A percentile compares a stretch with the other conserved stretches of the same genome.
Conservation (phyloP, 2,888 invertebrate genomes). For the Yponomeuta evonymella region DNA sequence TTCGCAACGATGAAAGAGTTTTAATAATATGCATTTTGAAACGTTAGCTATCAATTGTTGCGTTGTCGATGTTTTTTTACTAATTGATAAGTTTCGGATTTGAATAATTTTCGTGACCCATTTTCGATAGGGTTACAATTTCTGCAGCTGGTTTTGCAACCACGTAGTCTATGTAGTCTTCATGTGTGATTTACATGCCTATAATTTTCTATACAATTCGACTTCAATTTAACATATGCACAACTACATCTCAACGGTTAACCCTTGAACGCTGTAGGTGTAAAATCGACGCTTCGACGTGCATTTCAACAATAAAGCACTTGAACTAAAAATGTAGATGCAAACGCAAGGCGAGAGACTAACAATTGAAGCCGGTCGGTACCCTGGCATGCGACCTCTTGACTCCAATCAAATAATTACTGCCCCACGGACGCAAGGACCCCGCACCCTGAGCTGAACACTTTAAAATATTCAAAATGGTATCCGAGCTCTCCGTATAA, state of each 20-base stretch:
- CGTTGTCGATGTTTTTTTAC: slow-evolving; percentile 37
- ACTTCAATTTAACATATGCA: slow-evolving; percentile 12
- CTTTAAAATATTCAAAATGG: slow-evolving; percentile 70
- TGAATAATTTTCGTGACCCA: slow-evolving; percentile 19
- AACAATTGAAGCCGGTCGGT: slow-evolving; percentile 56
- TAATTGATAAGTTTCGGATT: slow-evolving; percentile 49
- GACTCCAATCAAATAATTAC: slow-evolving; percentile 76
- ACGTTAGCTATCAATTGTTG: slow-evolving; percentile 45
- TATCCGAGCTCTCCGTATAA: slow-evolving; percentile 42
- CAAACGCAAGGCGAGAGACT: slow-evolving; percentile 40
- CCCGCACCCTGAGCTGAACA: slow-evolving; percentile 33
- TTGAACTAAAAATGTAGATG: slow-evolving; percentile 33
- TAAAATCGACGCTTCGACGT: slow-evolving; percentile 48
- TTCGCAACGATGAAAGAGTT: slow-evolving; percentile 35
- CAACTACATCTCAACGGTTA: slow-evolving; percentile 41
- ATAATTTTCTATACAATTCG: not conserved
- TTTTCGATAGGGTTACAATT: slow-evolving; percentile 9
- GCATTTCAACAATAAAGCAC: slow-evolving; percentile 53
- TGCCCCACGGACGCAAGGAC: slow-evolving; percentile 69
- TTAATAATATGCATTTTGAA: slow-evolving; percentile 62
- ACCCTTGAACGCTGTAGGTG: slow-evolving; percentile 66
- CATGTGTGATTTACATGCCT: not conserved
- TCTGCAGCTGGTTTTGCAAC: not conserved
- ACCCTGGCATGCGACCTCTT: slow-evolving; percentile 72
- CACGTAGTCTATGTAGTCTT: not conserved